Evolutionary conservation across 2,888 invertebrate species (phyloP).

Genomic region (Muscina levida): DNA sequence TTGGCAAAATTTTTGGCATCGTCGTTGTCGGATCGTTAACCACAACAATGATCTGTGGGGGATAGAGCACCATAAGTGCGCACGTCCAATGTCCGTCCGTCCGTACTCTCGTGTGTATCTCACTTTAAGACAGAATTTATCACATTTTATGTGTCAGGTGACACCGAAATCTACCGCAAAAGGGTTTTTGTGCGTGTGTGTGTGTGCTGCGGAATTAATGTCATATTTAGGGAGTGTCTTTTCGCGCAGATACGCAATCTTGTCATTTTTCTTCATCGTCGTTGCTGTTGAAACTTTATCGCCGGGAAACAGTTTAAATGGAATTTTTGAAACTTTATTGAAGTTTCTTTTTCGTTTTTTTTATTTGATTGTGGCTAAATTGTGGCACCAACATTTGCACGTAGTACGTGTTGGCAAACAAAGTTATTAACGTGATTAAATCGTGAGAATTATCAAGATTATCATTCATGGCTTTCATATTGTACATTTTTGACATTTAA

Average conservation of each 20-base stretch:
- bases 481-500: constrained; percentile 55
- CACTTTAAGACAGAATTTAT: constrained; percentile 28
- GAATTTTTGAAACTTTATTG: not conserved
- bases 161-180: constrained; percentile 51
- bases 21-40: constrained; percentile 40
- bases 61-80: not conserved
- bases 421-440: constrained; percentile 22
- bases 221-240: constrained; percentile 59
- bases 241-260: constrained; percentile 4
- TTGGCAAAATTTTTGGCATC: constrained; percentile 41
- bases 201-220: constrained; percentile 38
- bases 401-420: no score
- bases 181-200: constrained; percentile 32
- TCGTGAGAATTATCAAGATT: constrained; percentile 57
- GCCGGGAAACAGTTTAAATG: no score
- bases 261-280: no score
- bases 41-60: constrained; percentile 11
- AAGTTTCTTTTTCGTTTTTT: not conserved
- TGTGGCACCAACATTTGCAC: not conserved
- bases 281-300: no score
- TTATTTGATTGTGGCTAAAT: not conserved
- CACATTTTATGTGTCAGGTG: constrained; percentile 53
- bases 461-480: constrained; percentile 45
- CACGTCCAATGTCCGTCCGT: constrained; percentile 17
- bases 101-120: not conserved